A percentile compares a stretch with the other conserved stretches of the same genome.
Evolutionary conservation across 2,797 vertebrate species (phyloP).

Genomic region (Pogoniulus pusillus): DNA sequence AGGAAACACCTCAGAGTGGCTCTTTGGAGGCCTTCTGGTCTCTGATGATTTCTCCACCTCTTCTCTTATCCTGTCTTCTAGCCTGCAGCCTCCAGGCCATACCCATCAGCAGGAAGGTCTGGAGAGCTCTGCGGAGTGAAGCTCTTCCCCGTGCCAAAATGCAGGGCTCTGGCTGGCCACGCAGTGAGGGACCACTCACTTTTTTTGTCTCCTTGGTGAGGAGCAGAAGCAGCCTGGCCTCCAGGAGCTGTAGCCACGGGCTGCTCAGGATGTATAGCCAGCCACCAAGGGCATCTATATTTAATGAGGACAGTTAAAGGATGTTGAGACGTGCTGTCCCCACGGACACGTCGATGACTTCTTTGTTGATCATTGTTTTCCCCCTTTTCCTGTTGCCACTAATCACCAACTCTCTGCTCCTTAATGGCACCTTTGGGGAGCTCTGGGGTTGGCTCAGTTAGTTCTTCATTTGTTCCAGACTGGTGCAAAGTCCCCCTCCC

Average conservation of each 20-base stretch:
- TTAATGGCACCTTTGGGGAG: constrained; percentile 74
- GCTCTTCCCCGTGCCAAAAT: fast-evolving
- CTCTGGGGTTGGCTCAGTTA: constrained; percentile 21
- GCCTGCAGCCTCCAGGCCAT: fast-evolving
- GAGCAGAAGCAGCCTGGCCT: constrained; percentile 24
- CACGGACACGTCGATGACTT: constrained; percentile 59
- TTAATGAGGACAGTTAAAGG: constrained; percentile 76
- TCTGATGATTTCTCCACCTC: neutral
- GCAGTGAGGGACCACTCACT: neutral
- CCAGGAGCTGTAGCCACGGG: constrained; percentile 52
- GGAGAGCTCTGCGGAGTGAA: fast-evolving
- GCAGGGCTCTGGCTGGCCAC: neutral
- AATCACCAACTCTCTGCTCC: constrained; percentile 63
- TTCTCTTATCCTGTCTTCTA: neutral
- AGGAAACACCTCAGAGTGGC: fast-evolving
- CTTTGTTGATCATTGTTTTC: constrained; percentile 68
- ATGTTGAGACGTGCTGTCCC: constrained; percentile 75
- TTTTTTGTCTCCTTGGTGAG: neutral
- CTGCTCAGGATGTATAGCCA: constrained; percentile 76
- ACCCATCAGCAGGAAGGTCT: neutral
- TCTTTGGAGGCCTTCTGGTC: neutral
- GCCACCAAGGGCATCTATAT: constrained; percentile 69
- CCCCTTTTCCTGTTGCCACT: constrained; percentile 71
- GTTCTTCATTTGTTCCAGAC: constrained; percentile 37
- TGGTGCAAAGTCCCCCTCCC: neutral